These are phyloP conservation scores for Pseudomyrmex dendroicus DNA, from an alignment of 1,140 invertebrate species.

Conservation along the genomic window DNA sequence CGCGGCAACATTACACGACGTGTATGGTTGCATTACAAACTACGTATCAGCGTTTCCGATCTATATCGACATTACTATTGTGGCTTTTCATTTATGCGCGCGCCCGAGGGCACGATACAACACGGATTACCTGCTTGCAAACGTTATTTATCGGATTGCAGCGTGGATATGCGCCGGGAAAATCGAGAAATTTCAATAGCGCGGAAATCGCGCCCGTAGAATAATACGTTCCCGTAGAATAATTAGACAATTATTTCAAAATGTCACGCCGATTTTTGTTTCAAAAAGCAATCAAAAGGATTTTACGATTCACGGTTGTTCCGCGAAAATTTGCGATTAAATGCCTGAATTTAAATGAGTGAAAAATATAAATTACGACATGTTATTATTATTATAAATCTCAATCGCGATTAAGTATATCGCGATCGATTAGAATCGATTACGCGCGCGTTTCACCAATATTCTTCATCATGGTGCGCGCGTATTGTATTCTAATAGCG, in stretches of 20 bases:
- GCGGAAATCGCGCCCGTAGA: too few relatives aligned
- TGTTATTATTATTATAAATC: constrained; percentile 8
- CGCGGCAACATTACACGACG: neutral
- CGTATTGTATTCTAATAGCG: constrained; percentile 37
- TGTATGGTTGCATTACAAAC: neutral
- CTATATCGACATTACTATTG: neutral
- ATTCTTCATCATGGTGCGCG: neutral
- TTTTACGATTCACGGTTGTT: too few relatives aligned
- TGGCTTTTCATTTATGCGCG: constrained; percentile 29
- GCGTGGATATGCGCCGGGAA: neutral
- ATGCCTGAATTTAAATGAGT: too few relatives aligned
- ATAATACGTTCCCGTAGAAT: too few relatives aligned
- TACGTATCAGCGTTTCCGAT: neutral
- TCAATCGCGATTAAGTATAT: neutral
- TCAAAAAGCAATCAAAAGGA: too few relatives aligned
- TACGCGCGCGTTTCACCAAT: neutral
- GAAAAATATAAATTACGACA: neutral
- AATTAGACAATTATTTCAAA: too few relatives aligned
- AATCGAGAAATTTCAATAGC: neutral
- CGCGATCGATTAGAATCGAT: constrained; percentile 20
- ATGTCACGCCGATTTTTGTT: too few relatives aligned
- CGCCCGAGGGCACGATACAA: neutral
- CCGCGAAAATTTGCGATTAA: too few relatives aligned
- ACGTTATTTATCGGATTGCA: neutral
- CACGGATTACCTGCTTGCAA: too few relatives aligned